Percentiles rank a stretch among this genome's conserved stretches.
Conservation (phyloP, 1,140 invertebrate species). For the Penaeus chinensis region DNA sequence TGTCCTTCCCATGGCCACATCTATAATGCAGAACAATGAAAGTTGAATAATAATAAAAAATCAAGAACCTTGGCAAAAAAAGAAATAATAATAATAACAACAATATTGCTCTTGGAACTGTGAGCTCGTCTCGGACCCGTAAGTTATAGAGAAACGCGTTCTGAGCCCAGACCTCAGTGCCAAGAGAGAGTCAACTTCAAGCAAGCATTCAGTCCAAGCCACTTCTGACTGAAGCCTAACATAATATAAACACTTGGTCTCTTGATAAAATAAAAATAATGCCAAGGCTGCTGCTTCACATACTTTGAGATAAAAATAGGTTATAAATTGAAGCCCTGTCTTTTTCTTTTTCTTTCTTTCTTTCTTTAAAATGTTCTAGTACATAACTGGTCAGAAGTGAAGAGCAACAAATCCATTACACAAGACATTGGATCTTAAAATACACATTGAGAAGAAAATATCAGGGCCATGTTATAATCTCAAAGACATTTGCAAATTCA, state of each 20-base stretch:
- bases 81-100: too few species aligned
- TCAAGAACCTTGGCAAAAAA: too few species aligned
- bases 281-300: constrained; percentile 28
- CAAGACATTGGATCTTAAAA: constrained; percentile 51
- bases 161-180: too few species aligned
- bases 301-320: constrained; percentile 22
- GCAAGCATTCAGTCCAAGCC: too few species aligned
- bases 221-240: too few species aligned
- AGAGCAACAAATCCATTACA: constrained; percentile 43
- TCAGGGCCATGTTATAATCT: constrained; percentile 39
- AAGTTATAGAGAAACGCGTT: too few species aligned
- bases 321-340: background rate
- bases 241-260: too few species aligned
- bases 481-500: constrained; percentile 25
- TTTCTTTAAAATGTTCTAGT: constrained; percentile 28
- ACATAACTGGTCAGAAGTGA: constrained; percentile 16
- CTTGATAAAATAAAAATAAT: constrained; percentile 8
- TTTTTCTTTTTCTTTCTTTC: constrained; percentile 22
- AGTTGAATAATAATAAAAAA: background rate
- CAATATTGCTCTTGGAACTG: too few species aligned
- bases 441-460: constrained; percentile 49
- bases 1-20: constrained; percentile 18
- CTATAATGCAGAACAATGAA: constrained; percentile 34
- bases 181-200: too few species aligned
- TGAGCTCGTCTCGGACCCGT: too few species aligned